phyloP scores from a whole-genome alignment of 2,888 invertebrate genomes.

The Brachypterus glaber region DNA sequence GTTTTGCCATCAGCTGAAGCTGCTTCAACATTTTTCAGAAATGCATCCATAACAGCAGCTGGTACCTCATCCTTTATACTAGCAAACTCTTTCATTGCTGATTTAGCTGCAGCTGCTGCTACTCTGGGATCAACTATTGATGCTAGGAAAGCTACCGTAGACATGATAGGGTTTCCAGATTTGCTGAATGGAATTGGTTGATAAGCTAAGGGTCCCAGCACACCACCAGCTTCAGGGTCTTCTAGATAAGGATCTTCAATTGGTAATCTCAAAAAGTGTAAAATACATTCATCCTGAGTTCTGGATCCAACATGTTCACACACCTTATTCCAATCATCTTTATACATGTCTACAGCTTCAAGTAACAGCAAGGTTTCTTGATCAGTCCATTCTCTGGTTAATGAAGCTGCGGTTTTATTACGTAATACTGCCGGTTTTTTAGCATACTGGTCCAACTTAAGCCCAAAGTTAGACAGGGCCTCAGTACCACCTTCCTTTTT shows the following conservation, averaged over 20 bases:
- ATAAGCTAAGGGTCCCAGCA: constrained; percentile 87
- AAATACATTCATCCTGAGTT: constrained; percentile 98
- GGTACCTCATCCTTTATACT: constrained; percentile 98
- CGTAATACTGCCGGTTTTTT: constrained; percentile 68
- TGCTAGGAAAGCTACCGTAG: constrained; percentile 97
- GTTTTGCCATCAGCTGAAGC: constrained; percentile 55
- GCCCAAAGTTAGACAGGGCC: constrained; percentile 51
- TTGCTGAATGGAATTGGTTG: constrained; percentile 98
- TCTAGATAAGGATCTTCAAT: constrained; percentile 98
- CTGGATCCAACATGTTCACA: constrained; percentile 97
- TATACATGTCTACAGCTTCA: constrained; percentile 91
- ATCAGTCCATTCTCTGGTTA: constrained; percentile 94
- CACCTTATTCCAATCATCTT: constrained; percentile 99
- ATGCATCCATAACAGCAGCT: constrained; percentile 88
- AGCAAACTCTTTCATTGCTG: constrained; percentile 97
- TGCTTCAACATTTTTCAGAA: constrained; percentile 85
- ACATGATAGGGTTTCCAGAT: constrained; percentile 99
- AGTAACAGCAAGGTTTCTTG: constrained; percentile 93
- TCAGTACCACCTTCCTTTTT: constrained; percentile 25
- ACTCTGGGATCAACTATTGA: constrained; percentile 98
- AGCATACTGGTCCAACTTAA: constrained; percentile 82
- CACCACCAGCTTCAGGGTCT: constrained; percentile 70
- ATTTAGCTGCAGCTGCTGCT: constrained; percentile 92
- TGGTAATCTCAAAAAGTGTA: constrained; percentile 93
- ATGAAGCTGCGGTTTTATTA: constrained; percentile 66